Base-by-base conservation (phyloP, 2,113 vertebrate species). In the Pipra filicauda region DNA sequence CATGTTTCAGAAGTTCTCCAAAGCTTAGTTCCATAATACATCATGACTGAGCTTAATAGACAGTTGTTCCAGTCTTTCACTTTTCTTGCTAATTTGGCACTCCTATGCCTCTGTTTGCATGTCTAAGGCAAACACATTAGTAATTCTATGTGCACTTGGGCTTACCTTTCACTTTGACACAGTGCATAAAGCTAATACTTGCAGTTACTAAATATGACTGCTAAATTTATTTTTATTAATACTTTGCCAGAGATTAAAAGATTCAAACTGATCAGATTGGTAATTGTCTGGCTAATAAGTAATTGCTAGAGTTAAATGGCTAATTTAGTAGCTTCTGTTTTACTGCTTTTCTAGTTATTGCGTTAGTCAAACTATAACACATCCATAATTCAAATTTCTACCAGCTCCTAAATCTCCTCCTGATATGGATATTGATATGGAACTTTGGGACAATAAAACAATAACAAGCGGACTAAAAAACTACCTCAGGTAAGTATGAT, bases 391-490 rank as follows among this genome's bases (percentile, higher is more conserved):
- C 46, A 80, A 75, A 89, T 96, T 96, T 93, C 75, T 96, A 70
- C 79, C 81, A 99, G 99, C 99, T 44, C 97, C 98, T 55, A 99
- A 99, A 93, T 98, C 99, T 28, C 98, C 99, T 76, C 98, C 98
- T 82, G 99, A 99, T 94, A 98, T 99, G 96, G 99, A 99, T 96
- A 98, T 99, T 95, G 99, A 99, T 96, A 98, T 99, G 75, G 99
- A 99, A 85, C 97, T 98, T 64, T 99, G 99, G 99, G 99, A 99
- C 98, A 99, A 99, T 97, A 99, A 99, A 97, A 99, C 99, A 10
- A 99, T 99, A 95, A 99, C 99, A 73, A 99, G 99, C 6, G 99
- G 99, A 73, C 98, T 99, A 87, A 99, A 99, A 98, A 99, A 99
- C 98, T 99, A 99, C 98, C 99, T 99, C 98, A 99, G 99, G 99